These are phyloP conservation scores for Crocuta crocuta DNA, from an alignment of 2,113 vertebrate species.

Conservation along the genomic window DNA sequence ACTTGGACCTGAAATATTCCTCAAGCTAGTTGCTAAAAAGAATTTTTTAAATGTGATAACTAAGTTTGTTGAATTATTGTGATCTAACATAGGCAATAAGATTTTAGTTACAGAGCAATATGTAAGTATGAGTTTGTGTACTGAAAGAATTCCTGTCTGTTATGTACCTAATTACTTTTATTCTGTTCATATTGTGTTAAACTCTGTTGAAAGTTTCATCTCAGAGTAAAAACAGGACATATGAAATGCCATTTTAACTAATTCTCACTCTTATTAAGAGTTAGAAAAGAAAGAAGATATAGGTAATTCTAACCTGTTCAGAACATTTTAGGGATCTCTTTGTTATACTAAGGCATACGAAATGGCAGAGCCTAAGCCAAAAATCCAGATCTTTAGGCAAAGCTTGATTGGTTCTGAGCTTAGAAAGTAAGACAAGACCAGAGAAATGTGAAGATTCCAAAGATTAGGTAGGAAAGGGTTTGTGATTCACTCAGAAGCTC, in stretches of 20 bases:
- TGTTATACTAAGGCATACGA: not conserved
- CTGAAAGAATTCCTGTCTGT: not conserved
- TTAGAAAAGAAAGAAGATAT: not conserved
- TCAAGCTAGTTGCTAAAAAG: conserved; percentile 9
- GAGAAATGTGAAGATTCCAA: conserved; percentile 29
- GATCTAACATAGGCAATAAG: not conserved
- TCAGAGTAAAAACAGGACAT: not conserved
- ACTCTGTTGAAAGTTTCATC: conserved; percentile 25
- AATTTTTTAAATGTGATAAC: not conserved
- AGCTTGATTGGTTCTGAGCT: conserved; percentile 25
- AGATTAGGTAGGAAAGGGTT: not conserved
- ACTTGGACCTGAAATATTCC: not conserved
- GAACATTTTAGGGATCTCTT: conserved; percentile 36
- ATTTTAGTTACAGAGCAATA: not conserved
- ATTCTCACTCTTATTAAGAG: not conserved
- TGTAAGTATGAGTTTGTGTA: not conserved
- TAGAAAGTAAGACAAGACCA: conserved; percentile 31
- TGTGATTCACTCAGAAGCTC: conserved; percentile 40
- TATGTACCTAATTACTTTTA: not conserved
- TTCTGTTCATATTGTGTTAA: not conserved
- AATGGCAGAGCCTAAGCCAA: conserved; percentile 6
- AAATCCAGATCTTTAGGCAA: conserved; percentile 15
- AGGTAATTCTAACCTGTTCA: not conserved
- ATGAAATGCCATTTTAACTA: conserved; percentile 16
- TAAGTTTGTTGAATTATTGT: conserved; percentile 10